phyloP scores from a whole-genome alignment of 35 echinoderm and acorn worm genomes.

The Diadema setosum region DNA sequence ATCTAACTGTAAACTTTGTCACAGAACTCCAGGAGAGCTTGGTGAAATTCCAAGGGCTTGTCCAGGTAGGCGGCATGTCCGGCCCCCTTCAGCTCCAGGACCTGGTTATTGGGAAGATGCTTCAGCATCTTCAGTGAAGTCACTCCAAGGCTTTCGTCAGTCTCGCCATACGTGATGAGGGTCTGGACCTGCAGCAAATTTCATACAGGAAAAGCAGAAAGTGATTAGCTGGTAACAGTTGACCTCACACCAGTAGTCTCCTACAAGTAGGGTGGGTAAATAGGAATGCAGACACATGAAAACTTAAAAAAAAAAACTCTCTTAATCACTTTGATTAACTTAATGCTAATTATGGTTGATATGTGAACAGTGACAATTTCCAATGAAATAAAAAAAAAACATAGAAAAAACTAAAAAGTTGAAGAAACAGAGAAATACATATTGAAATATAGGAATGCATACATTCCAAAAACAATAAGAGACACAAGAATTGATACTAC shows the following conservation, averaged over 20 bases:
- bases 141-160: slow-evolving; percentile 44
- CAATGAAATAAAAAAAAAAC: too few species aligned
- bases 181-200: slow-evolving; percentile 64
- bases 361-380: too few species aligned
- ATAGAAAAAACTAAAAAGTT: too few species aligned
- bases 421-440: too few species aligned
- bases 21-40: slow-evolving; percentile 30
- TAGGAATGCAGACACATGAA: not conserved
- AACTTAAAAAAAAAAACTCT: not conserved
- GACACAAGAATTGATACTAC: too few species aligned
- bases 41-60: slow-evolving; percentile 64
- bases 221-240: not conserved
- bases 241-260: not conserved
- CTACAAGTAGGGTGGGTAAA: not conserved
- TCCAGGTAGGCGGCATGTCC: slow-evolving; percentile 83
- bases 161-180: slow-evolving; percentile 72
- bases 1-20: slow-evolving; percentile 2
- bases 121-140: slow-evolving; percentile 21
- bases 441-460: too few species aligned
- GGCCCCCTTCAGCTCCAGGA: slow-evolving; percentile 58
- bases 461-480: too few species aligned
- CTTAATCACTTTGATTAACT: too few species aligned
- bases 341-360: too few species aligned
- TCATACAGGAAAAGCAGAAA: not conserved
- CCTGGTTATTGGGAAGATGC: slow-evolving; percentile 47